These are phyloP conservation scores for Ormyrus nitidulus DNA, from an alignment of 2,888 invertebrate genomes.

Conservation along the genomic window DNA sequence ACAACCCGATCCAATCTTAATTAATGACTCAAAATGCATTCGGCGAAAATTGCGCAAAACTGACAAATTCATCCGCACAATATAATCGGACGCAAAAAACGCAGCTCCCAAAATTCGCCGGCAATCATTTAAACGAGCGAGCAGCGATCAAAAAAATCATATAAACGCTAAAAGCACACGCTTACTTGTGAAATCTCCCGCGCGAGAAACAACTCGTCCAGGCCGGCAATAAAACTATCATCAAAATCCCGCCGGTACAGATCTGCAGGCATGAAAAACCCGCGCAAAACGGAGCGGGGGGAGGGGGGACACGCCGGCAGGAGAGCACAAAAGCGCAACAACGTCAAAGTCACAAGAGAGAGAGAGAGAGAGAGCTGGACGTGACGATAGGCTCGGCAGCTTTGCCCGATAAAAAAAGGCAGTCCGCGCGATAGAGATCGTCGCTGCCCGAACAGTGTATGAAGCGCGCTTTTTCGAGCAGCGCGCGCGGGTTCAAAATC, in stretches of 20 bases:
- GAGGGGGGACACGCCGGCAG: neutral
- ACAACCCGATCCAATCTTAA: no score
- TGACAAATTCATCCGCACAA: no score
- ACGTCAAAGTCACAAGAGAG: constrained; percentile 36
- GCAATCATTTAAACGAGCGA: no score
- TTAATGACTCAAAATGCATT: no score
- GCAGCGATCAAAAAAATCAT: no score
- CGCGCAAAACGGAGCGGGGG: no score
- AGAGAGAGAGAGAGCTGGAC: neutral
- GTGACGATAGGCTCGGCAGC: constrained; percentile 17
- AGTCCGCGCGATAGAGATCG: constrained; percentile 17
- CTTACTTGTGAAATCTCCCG: neutral
- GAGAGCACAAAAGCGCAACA: constrained; percentile 36
- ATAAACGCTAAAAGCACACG: no score
- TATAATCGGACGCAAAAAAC: no score
- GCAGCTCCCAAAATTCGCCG: no score
- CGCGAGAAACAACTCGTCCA: constrained; percentile 30
- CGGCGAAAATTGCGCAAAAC: no score
- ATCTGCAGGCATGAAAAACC: neutral
- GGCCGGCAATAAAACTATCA: constrained; percentile 11
- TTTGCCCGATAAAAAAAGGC: neutral
- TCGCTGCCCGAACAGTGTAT: neutral
- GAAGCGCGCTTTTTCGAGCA: neutral
- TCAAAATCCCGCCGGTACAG: neutral
- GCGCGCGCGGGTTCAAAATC: neutral